Conservation (phyloP, 2,888 invertebrate genomes). For the Lydus trimaculatus region DNA sequence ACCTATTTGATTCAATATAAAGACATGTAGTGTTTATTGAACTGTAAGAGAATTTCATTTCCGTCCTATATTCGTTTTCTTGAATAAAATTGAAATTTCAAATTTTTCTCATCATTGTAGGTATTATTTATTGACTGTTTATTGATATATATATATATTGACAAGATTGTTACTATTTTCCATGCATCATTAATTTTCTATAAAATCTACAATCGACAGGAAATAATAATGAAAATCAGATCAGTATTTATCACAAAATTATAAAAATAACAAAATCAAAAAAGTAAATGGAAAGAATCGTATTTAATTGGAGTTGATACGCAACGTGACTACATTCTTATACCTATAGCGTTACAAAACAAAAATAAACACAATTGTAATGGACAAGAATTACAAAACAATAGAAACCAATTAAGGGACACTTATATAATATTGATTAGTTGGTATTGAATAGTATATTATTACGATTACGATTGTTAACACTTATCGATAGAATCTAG, state of each 20-base stretch:
- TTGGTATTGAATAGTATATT: background rate
- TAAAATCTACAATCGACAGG: too few species aligned
- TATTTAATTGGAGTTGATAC: background rate
- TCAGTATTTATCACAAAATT: too few species aligned
- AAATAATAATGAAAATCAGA: too few species aligned
- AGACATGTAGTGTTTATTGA: background rate
- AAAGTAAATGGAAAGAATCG: too few species aligned
- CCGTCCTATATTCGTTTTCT: background rate
- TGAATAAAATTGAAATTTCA: background rate
- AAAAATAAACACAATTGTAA: background rate
- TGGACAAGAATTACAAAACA: background rate
- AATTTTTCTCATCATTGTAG: background rate
- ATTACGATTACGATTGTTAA: background rate
- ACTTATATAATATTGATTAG: background rate
- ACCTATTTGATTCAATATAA: background rate
- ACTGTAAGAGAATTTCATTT: slow-evolving; percentile 1
- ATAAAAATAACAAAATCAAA: too few species aligned
- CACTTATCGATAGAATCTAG: background rate
- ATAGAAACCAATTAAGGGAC: background rate
- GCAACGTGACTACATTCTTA: background rate
- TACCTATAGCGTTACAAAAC: background rate
- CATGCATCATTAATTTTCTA: background rate
- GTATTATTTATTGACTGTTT: background rate
- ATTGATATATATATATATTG: background rate
- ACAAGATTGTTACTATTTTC: background rate